These are phyloP conservation scores for Hesperophylax magnus DNA, from an alignment of 1,140 invertebrate species.

Conservation along the genomic window DNA sequence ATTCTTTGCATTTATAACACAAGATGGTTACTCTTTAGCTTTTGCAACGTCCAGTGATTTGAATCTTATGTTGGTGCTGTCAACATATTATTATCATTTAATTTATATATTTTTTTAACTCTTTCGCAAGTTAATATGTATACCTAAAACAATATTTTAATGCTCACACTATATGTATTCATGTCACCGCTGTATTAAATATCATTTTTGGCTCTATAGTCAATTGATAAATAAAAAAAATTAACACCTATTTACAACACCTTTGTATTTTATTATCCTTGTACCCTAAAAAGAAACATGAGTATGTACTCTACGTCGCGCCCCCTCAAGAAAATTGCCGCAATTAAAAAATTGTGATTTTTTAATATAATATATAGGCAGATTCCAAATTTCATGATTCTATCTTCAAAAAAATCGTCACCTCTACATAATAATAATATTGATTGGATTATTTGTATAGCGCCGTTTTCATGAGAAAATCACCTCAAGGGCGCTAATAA, in stretches of 20 bases:
- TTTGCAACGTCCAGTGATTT: constrained; percentile 24
- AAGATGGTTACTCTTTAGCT: constrained; percentile 9
- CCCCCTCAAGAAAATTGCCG: too few relatives aligned
- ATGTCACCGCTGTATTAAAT: constrained; percentile 17
- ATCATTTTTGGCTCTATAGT: neutral
- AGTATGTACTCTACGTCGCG: too few relatives aligned
- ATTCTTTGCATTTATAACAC: constrained; percentile 28
- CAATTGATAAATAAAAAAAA: constrained; percentile 27
- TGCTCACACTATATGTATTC: constrained; percentile 24
- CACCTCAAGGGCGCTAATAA: too few relatives aligned
- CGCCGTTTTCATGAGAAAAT: too few relatives aligned
- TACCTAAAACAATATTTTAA: constrained; percentile 10
- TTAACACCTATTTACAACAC: constrained; percentile 27
- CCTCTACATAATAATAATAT: too few relatives aligned
- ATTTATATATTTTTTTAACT: constrained; percentile 36
- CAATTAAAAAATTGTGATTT: too few relatives aligned
- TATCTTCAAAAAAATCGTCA: too few relatives aligned
- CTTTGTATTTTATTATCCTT: neutral
- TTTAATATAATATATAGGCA: too few relatives aligned
- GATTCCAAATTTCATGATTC: too few relatives aligned
- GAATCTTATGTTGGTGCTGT: neutral
- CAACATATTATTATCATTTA: constrained; percentile 19
- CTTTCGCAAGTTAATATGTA: constrained; percentile 11
- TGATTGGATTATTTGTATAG: too few relatives aligned
- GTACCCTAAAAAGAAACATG: neutral